A percentile compares a stretch with the other conserved stretches of the same genome.
Conservation (phyloP, 2,888 invertebrate species). For the Pammene fasciana region DNA sequence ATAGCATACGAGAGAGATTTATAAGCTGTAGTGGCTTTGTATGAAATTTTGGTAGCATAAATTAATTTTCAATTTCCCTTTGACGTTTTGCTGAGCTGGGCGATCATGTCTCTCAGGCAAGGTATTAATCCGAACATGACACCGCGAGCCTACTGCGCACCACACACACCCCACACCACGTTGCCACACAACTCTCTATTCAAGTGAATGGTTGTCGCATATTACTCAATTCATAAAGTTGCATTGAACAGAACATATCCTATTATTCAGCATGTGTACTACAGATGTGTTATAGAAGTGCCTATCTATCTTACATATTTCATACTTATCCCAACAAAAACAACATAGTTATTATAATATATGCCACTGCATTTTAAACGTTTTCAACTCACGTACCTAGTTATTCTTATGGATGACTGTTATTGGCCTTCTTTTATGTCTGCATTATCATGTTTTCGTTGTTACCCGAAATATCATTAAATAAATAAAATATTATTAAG, state of each 20-base stretch:
- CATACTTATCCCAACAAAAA: no score
- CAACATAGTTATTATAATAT: no score
- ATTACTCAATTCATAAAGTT: neutral
- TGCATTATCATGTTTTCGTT: no score
- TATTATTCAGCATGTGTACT: neutral
- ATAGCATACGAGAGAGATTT: slow-evolving; percentile 55
- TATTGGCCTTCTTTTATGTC: no score
- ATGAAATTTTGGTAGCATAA: slow-evolving; percentile 77
- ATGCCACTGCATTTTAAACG: no score
- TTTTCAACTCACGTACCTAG: no score
- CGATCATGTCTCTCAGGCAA: slow-evolving; percentile 73
- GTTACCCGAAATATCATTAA: no score
- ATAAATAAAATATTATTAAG: no score
- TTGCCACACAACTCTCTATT: neutral
- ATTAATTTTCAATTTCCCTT: slow-evolving; percentile 83
- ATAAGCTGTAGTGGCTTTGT: slow-evolving; percentile 64
- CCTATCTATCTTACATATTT: no score
- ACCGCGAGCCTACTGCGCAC: slow-evolving; percentile 62
- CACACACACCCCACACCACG: slow-evolving; percentile 53
- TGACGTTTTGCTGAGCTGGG: slow-evolving; percentile 81
- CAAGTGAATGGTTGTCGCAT: neutral
- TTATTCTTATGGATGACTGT: no score
- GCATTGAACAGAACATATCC: neutral
- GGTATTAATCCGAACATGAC: slow-evolving; percentile 77
- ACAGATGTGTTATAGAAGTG: no score